Conservation (phyloP, 2,888 invertebrate species). For the Acronicta leporina region DNA sequence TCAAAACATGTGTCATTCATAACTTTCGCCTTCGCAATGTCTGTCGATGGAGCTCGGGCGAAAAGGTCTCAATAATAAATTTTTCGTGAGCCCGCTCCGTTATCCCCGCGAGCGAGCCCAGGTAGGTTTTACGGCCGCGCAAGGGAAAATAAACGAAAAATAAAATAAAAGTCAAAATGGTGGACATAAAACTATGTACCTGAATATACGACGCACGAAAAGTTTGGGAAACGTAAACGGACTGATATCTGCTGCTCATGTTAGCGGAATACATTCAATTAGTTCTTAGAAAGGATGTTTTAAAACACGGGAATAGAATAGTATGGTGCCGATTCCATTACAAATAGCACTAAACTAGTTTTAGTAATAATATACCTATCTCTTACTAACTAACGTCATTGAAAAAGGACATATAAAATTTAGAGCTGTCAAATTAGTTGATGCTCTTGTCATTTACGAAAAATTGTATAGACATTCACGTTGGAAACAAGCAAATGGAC, state of each 20-base stretch:
- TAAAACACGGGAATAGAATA: conserved; percentile 22
- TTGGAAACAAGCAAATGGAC: too few species aligned
- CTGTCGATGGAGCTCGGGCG: conserved; percentile 87
- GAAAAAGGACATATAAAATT: too few species aligned
- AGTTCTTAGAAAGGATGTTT: conserved; percentile 24
- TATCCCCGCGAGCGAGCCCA: conserved; percentile 86
- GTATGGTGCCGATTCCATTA: too few species aligned
- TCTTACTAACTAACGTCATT: too few species aligned
- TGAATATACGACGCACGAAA: conserved; percentile 77
- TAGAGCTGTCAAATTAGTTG: too few species aligned
- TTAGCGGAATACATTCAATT: conserved; percentile 61
- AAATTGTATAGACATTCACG: too few species aligned
- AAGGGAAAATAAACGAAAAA: conserved; percentile 89
- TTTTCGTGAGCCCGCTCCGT: conserved; percentile 87
- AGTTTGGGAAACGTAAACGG: conserved; percentile 74
- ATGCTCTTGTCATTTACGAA: too few species aligned
- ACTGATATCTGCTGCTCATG: conserved; percentile 61
- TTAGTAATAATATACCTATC: too few species aligned
- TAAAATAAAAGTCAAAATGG: conserved; percentile 89
- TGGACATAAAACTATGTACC: conserved; percentile 87
- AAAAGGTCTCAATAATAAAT: conserved; percentile 89
- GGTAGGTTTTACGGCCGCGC: conserved; percentile 88
- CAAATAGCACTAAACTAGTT: too few species aligned
- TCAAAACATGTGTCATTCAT: conserved; percentile 90
- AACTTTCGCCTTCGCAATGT: conserved; percentile 89